Evolutionary conservation across 2,888 invertebrate genomes (phyloP).

Genomic region (Ischnus inquisitorius): DNA sequence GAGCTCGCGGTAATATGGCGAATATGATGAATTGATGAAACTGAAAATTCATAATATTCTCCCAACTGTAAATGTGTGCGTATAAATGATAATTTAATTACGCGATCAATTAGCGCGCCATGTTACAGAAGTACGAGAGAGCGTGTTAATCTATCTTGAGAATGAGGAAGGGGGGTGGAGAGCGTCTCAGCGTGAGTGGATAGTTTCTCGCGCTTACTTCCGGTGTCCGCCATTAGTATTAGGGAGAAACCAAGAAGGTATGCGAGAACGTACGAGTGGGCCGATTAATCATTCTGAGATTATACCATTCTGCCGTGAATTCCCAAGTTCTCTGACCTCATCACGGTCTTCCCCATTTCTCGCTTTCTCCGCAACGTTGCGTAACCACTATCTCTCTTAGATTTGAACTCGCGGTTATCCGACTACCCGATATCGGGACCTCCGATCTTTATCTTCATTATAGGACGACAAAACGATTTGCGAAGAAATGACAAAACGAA

Average conservation of each 20-base stretch:
- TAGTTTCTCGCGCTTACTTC: constrained; percentile 61
- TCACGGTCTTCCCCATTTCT: constrained; percentile 41
- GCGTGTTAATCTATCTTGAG: constrained; percentile 56
- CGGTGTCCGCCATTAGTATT: constrained; percentile 57
- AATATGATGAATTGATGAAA: not conserved
- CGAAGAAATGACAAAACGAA: not conserved
- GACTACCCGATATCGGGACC: not conserved
- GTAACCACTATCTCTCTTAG: not conserved
- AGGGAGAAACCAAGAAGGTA: constrained; percentile 35
- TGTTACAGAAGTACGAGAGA: constrained; percentile 40
- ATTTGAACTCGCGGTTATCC: not conserved
- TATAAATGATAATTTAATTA: constrained; percentile 36
- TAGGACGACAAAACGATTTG: not conserved
- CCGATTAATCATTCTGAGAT: constrained; percentile 64
- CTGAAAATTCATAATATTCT: not conserved
- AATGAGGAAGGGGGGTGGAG: constrained; percentile 3
- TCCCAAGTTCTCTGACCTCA: constrained; percentile 55
- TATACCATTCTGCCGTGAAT: constrained; percentile 54
- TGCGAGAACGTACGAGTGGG: constrained; percentile 23
- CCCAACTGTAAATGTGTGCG: not conserved
- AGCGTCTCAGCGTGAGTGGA: constrained; percentile 31
- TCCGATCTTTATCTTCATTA: not conserved
- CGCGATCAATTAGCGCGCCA: constrained; percentile 45
- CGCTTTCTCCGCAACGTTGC: constrained; percentile 38
- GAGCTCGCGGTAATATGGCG: not conserved